A percentile compares a stretch with the other conserved stretches of the same genome.
These are phyloP conservation scores for Schlechtendalia chinensis DNA, from an alignment of 1,140 invertebrate species.

Conservation along the genomic window DNA sequence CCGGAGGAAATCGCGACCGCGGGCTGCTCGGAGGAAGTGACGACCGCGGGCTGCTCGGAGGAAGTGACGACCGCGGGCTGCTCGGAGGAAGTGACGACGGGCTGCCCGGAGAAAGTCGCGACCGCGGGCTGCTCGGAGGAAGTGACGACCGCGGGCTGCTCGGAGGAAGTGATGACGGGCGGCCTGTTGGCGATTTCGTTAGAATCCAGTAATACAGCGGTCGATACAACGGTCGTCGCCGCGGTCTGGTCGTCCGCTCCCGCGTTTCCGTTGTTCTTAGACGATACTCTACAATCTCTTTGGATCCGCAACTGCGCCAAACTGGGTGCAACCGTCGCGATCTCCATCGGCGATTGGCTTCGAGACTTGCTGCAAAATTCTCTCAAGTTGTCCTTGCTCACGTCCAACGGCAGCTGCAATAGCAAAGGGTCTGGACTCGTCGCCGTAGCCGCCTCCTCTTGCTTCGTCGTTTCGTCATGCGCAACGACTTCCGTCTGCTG, in stretches of 20 bases:
- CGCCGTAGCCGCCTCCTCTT: not conserved
- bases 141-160: not conserved
- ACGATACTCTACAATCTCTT: not conserved
- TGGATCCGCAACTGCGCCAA: not conserved
- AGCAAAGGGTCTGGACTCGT: not conserved
- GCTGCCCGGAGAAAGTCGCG: too few relatives aligned
- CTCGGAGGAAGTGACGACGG: too few relatives aligned
- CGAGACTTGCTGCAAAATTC: constrained; percentile 17
- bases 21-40: not conserved
- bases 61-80: not conserved
- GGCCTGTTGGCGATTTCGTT: not conserved
- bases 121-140: too few relatives aligned
- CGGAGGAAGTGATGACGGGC: not conserved
- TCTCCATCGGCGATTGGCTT: constrained; percentile 17
- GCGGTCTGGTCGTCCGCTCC: not conserved
- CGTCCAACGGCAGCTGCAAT: not conserved
- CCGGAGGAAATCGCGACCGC: not conserved
- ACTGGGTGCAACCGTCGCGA: not conserved
- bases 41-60: too few relatives aligned
- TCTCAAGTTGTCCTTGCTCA: constrained; percentile 13
- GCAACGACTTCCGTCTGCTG: not conserved
- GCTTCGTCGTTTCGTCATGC: not conserved
- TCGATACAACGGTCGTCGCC: not conserved
- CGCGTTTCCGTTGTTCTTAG: not conserved
- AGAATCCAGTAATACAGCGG: too few relatives aligned